A percentile compares a stretch with the other conserved stretches of the same genome.
These are phyloP conservation scores for Phenganax subtilis DNA, from an alignment of 92 coral and sea anemone species.

Conservation along the genomic window DNA sequence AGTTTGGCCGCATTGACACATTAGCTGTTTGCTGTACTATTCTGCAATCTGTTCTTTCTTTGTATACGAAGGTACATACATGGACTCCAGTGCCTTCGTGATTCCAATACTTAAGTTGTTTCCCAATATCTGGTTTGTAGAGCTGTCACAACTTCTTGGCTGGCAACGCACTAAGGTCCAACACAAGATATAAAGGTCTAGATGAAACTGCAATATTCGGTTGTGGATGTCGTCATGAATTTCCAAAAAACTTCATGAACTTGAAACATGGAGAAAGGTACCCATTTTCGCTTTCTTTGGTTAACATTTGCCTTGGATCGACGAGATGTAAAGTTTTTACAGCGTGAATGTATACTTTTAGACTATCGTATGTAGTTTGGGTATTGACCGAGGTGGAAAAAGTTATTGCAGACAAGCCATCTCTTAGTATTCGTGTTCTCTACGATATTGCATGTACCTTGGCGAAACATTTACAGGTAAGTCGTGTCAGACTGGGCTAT, in stretches of 20 bases:
- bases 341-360: slow-evolving; percentile 21
- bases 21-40: too few species aligned
- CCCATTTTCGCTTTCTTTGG: neutral
- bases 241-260: neutral
- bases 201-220: slow-evolving; percentile 20
- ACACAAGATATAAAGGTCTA: neutral
- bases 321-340: neutral
- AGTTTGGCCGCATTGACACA: too few species aligned
- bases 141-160: slow-evolving; percentile 15
- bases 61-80: neutral
- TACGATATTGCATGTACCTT: slow-evolving; percentile 40
- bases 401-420: slow-evolving; percentile 33
- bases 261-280: neutral
- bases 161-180: slow-evolving; percentile 1
- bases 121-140: neutral
- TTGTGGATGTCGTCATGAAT: slow-evolving; percentile 3
- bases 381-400: slow-evolving; percentile 30
- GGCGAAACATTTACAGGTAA: slow-evolving; percentile 36
- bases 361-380: slow-evolving; percentile 40
- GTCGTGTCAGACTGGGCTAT: too few species aligned
- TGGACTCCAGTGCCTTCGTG: neutral
- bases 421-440: slow-evolving; percentile 21
- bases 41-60: too few species aligned
- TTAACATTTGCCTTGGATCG: neutral
- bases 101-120: neutral